Evolutionary conservation across 2,888 invertebrate genomes (phyloP), one percentile per base, ranked within the genome.

Genomic region (Gonocerus acuteangulatus): DNA sequence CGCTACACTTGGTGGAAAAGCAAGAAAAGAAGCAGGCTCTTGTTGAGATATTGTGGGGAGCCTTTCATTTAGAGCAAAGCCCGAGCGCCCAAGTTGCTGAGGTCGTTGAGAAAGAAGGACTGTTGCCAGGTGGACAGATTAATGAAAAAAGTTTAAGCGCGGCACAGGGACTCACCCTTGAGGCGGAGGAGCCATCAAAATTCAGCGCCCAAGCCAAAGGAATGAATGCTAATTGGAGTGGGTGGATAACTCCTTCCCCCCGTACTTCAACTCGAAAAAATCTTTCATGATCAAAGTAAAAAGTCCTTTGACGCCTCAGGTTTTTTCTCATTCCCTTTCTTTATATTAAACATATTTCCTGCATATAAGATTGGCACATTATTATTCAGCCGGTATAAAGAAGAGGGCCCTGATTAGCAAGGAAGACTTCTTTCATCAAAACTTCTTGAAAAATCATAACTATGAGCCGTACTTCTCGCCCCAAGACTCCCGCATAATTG

Each of bases 221-320:
- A 44, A 64, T 64, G 64, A 64, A 64, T 64, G 61, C 64, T 64
- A 64, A 64, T 64, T 64, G 54, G 42, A 54, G 39, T 39, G 39
- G 39, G n/a, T 2, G 39, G 39, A 15, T 4, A 15, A 3, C 42
- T 21, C 16, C 45, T 2, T 42, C 27, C 44, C 23, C 44, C 19
- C 44, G 21, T 21, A 23, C 42, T 23, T 42, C 47, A 47, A 21
- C 57, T 39, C 42, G 60, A 59, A 62, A 66, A 64, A 64, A 65
- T 64, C 64, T 61, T 61, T 61, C 64, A 65, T 67, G 65, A 67
- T 67, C 67, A 67, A 67, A 67, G 67, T 48, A 58, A 62, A 60
- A 62, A 60, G 21, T 45, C 27, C 39, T 36, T 45, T 42, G 59
- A 57, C 36, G 61, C 48, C 42, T 56, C 21, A 15, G 45, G 42